A percentile compares a stretch with the other conserved stretches of the same genome.
These are phyloP conservation scores for Gortyna flavago DNA, from an alignment of 2,888 invertebrate genomes.

Conservation along the genomic window DNA sequence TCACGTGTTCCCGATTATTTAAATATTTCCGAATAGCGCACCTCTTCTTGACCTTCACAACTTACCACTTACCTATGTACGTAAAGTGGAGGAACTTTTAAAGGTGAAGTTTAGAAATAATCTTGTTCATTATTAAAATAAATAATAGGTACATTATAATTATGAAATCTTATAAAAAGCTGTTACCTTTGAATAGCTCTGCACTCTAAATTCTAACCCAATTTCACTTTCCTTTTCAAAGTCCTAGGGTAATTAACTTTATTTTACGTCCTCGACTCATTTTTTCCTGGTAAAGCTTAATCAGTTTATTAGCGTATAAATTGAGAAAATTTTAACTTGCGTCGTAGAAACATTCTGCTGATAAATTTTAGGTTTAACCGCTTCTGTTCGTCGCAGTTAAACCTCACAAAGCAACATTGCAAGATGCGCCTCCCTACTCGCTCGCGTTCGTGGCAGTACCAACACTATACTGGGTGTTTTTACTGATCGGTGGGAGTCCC, in stretches of 20 bases:
- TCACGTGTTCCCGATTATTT: conserved; percentile 38
- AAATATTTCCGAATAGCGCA: conserved; percentile 27
- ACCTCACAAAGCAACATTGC: conserved; percentile 74
- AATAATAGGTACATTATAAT: neutral
- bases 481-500: no score
- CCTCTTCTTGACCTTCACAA: conserved; percentile 48
- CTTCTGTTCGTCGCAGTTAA: conserved; percentile 68
- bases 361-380: conserved; percentile 74
- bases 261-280: conserved; percentile 43
- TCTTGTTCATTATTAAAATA: conserved; percentile 14
- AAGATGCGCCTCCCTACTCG: no score
- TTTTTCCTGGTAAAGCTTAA: conserved; percentile 51
- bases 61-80: conserved; percentile 12
- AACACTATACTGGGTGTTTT: no score
- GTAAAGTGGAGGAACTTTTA: conserved; percentile 13
- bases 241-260: conserved; percentile 44
- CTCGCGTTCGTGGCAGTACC: no score
- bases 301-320: conserved; percentile 47
- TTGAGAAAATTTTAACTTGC: conserved; percentile 40
- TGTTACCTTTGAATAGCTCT: conserved; percentile 6
- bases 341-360: conserved; percentile 50
- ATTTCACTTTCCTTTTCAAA: conserved; percentile 31
- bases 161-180: neutral
- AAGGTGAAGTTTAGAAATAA: conserved; percentile 26
- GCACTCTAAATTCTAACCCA: conserved; percentile 1